Evolutionary conservation across 2,888 invertebrate genomes (phyloP), one percentile per base, ranked within the genome.

Genomic region (Thalpophila matura): DNA sequence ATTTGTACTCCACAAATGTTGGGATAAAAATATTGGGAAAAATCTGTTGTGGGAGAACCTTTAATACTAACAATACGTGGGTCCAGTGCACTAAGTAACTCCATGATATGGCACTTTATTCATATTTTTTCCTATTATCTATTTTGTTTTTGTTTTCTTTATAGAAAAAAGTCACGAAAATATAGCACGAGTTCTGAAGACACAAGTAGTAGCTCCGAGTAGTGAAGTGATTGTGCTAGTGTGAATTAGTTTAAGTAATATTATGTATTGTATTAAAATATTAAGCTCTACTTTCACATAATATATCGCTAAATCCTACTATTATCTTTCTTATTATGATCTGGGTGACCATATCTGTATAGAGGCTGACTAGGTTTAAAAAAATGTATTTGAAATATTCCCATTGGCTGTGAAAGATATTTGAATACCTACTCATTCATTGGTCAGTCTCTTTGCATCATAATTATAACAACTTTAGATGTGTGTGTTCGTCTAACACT

Each of bases 91-190:
- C 66, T 43, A 20, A n/a, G 51, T 59, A 56, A 61, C 64, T 56
- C 70, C 76, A 81, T 82, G 74, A 76, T 83, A 83, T 86, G 84
- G 69, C 86, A 87, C 80, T 72, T 68, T 64, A 57, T 65, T 68
- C 38, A 47, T 72, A 16, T 74, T 78, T 77, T 84, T 82, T 81
- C 74, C 70, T 80, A 77, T 82, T 86, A 81, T 84, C 80, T 88
- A 81, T 86, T 85, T 84, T 86, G 79, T 74, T 87, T 86, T 87
- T 83, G 88, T 87, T 87, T 87, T 89, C 87, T 89, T 95, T 95
- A 92, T 95, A 96, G 96, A 94, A 93, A 91, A 93, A 93, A 92
- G 82, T 89, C 91, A 83, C 92, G 94, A 89, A 91, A 91, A 81
- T 89, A 89, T 93, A 94, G 93, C 91, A 92, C 93, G 89, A 91